Evolutionary conservation across 1,140 invertebrate species (phyloP), one percentile per base, ranked within the genome.

Genomic region (Trachymyrmex cornetzi): DNA sequence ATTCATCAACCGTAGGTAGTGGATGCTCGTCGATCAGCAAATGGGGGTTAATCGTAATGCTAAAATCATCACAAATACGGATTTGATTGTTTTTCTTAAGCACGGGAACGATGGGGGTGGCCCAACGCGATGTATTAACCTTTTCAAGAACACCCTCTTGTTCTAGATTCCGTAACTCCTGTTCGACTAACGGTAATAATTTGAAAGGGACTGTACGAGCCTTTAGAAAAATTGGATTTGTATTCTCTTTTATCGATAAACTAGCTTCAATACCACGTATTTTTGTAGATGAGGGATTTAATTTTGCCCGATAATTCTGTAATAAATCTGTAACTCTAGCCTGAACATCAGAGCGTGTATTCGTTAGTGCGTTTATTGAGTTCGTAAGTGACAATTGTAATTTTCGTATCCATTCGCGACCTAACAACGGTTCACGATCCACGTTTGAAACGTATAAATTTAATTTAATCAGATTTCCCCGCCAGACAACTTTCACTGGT

Each of bases 21-120:
- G 67, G 50, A 27, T 87, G 38, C 61, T 89, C 64, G 24, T 87
- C 79, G 3, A 85, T 22, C 1, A 89, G 48, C 14, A 89, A 22
- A 19, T 22, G 11, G 0, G 66, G 57, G 19, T 89, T 87, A 0
- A 87, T 2, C 0, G 87, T 88, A 3, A 85, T 12, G 2, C 77
- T 85, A n/a, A 71, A 85, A 24, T 87, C 81, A 0, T 72, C 64
- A 14, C 86, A 87, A 5, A 85, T 64, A 1, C 69, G 50, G 11
- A 85, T 1, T 12, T 12, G n/a, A 11, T 63, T 63, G 4, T 63
- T 27, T 16, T 30, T 63, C 6, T 85, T 85, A 0, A 61, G 16
- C 2, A 61, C 19, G 0, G 74, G 72, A 2, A 84, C 81, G 0
- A 84, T 84, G 2, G 69, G 81, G 0, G 69, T 85, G 11, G 71